These are phyloP conservation scores for Spilogale gracilis DNA, from an alignment of 2,113 vertebrate species.

Conservation along the genomic window DNA sequence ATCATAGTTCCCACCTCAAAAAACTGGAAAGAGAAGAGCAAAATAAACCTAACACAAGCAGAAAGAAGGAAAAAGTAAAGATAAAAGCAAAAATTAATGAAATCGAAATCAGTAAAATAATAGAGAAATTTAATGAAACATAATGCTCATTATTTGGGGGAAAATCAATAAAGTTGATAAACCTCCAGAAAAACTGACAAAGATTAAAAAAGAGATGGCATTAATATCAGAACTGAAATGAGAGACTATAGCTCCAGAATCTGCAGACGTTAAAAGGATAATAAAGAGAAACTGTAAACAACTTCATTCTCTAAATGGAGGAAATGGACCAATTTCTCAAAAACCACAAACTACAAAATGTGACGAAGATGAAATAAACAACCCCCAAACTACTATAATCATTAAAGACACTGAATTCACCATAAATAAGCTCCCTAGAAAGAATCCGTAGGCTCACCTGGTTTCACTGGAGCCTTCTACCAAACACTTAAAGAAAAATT, in stretches of 20 bases:
- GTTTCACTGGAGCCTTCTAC: background rate
- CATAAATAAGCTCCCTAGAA: background rate
- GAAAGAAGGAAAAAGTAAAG: background rate
- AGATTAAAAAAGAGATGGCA: background rate
- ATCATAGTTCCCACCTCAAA: background rate
- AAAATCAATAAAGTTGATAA: background rate
- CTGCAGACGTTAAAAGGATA: background rate
- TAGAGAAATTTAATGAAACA: background rate
- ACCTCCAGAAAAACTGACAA: background rate
- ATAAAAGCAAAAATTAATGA: background rate
- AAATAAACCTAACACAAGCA: background rate
- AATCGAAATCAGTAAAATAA: constrained; percentile 11
- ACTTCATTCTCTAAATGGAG: background rate
- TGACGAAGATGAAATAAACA: background rate
- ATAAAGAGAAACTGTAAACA: background rate
- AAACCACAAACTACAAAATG: background rate
- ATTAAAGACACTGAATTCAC: background rate
- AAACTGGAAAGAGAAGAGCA: background rate
- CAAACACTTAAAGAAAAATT: background rate
- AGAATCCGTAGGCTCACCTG: background rate
- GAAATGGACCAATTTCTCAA: background rate
- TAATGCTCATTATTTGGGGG: background rate
- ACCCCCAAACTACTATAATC: background rate
- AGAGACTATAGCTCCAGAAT: background rate
- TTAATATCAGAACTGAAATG: background rate